phyloP scores from a whole-genome alignment of 2,888 invertebrate genomes.

The Anarsia innoxiella region DNA sequence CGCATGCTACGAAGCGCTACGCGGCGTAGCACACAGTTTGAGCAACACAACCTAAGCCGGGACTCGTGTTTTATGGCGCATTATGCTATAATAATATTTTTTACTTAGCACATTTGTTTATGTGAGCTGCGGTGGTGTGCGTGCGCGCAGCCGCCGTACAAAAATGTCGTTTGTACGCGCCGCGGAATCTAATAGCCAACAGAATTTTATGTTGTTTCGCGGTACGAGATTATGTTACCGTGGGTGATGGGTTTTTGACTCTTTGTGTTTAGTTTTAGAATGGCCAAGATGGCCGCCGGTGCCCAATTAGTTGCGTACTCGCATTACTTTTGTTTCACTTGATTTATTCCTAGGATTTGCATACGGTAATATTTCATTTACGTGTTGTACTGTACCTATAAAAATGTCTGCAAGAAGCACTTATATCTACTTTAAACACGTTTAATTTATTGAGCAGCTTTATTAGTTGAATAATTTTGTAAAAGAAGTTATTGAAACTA shows the following conservation, averaged over 20 bases:
- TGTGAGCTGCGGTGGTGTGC: slow-evolving; percentile 33
- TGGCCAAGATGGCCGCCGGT: slow-evolving; percentile 31
- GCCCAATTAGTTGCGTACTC: slow-evolving; percentile 30
- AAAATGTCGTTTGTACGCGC: slow-evolving; percentile 53
- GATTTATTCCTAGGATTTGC: slow-evolving; percentile 52
- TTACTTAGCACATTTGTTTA: slow-evolving; percentile 71
- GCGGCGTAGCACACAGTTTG: slow-evolving; percentile 39
- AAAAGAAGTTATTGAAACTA: too few species aligned
- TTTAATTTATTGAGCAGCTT: too few species aligned
- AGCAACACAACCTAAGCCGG: slow-evolving; percentile 38
- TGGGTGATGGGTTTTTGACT: slow-evolving; percentile 39
- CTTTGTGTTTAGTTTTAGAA: slow-evolving; percentile 30
- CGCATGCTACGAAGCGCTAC: slow-evolving; percentile 20
- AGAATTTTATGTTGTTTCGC: slow-evolving; percentile 63
- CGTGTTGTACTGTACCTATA: too few species aligned
- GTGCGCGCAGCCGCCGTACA: slow-evolving; percentile 36
- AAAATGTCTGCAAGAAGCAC: too few species aligned
- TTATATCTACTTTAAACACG: too few species aligned
- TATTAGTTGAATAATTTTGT: too few species aligned
- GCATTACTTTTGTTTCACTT: slow-evolving; percentile 56
- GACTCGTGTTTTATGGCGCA: slow-evolving; percentile 67
- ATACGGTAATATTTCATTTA: too few species aligned
- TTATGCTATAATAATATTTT: slow-evolving; percentile 72
- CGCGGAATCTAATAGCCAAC: slow-evolving; percentile 53
- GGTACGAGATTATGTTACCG: slow-evolving; percentile 59